These are phyloP conservation scores for Calidris pugnax DNA, from an alignment of 2,113 vertebrate species.

Conservation along the genomic window DNA sequence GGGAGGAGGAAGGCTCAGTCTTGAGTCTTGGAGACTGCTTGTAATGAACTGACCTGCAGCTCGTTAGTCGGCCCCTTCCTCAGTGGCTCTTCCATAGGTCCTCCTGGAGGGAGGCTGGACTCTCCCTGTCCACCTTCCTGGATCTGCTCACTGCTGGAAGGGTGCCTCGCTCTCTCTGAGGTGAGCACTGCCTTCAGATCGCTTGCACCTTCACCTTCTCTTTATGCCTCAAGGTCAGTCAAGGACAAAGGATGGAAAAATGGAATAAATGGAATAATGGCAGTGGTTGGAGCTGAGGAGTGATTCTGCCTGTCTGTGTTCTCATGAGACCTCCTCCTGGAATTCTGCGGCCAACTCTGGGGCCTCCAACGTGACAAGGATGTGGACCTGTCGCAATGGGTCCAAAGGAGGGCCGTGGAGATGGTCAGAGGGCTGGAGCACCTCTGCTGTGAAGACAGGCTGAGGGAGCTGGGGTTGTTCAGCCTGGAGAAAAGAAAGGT, in stretches of 20 bases:
- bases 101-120: too few species aligned
- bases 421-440: background rate
- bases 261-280: rapidly evolving
- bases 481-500: background rate
- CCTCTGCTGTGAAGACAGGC: background rate
- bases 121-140: rapidly evolving
- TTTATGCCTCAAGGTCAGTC: background rate
- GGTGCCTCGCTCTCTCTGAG: rapidly evolving
- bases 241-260: background rate
- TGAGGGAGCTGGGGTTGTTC: background rate
- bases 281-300: background rate
- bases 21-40: too few species aligned
- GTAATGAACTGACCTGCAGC: background rate
- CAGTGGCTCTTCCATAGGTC: rapidly evolving
- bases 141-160: rapidly evolving
- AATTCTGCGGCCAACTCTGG: background rate
- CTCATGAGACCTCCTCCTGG: background rate
- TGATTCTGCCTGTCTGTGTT: background rate
- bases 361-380: background rate
- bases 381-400: background rate
- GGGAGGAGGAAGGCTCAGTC: rapidly evolving
- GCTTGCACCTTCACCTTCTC: too few species aligned
- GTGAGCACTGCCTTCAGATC: rapidly evolving
- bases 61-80: background rate
- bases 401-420: background rate